Conservation (phyloP, 2,888 invertebrate genomes). For the Drosophila trichaetosa region DNA sequence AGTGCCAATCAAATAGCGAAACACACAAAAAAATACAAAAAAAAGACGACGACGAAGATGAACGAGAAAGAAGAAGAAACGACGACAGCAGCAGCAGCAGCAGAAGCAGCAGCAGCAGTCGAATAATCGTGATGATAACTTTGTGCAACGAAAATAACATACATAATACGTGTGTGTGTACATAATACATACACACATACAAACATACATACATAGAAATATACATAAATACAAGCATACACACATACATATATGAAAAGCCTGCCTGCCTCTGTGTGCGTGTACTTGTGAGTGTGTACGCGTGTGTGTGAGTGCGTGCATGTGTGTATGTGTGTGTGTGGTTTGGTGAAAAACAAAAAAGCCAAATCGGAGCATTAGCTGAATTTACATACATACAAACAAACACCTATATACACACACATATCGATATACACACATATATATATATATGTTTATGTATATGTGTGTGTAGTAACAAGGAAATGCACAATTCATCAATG, state of each 20-base stretch:
- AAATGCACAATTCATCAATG: conserved; percentile 58
- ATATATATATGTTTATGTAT: conserved; percentile 11
- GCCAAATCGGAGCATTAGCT: conserved; percentile 67
- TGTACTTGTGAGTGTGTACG: conserved; percentile 39
- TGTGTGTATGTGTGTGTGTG: conserved; percentile 36
- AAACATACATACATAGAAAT: conserved; percentile 16
- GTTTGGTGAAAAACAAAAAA: conserved; percentile 63
- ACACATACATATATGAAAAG: conserved; percentile 37
- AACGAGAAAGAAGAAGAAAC: conserved; percentile 70
- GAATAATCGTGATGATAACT: conserved; percentile 71
- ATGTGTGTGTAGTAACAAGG: conserved; percentile 48
- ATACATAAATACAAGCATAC: conserved; percentile 46
- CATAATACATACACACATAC: conserved; percentile 48
- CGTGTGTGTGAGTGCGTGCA: conserved; percentile 34
- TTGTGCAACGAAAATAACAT: conserved; percentile 77
- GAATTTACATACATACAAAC: conserved; percentile 42
- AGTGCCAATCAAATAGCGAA: conserved; percentile 28
- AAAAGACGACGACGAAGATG: conserved; percentile 64
- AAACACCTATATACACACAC: conserved; percentile 33
- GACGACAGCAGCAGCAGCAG: conserved; percentile 74
- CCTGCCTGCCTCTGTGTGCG: conserved; percentile 24
- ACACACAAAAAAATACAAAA: conserved; percentile 34
- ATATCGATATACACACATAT: neutral
- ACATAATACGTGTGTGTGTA: conserved; percentile 69
- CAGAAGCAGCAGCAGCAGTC: conserved; percentile 71